Conservation (phyloP, 1,140 invertebrate genomes). For the Microplitis demolitor region DNA sequence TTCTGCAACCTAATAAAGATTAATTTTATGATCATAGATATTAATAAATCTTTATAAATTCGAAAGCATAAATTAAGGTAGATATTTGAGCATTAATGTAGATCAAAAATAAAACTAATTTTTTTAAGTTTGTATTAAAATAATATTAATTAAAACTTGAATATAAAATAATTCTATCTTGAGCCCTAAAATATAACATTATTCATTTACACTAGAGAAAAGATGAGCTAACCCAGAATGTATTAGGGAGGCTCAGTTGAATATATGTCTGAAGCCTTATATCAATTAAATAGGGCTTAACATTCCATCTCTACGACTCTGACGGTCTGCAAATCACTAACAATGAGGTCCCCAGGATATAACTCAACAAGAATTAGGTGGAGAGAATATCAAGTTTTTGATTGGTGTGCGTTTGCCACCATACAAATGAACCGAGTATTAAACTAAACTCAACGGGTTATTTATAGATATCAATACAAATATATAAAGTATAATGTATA, state of each 20-base stretch:
- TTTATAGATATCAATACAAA: neutral
- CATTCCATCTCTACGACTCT: conserved; percentile 26
- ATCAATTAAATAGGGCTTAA: conserved; percentile 37
- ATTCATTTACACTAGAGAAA: neutral
- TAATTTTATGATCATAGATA: no score
- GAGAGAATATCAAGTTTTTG: conserved; percentile 10
- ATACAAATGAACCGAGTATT: no score
- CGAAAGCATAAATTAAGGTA: no score
- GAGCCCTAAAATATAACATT: no score
- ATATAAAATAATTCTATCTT: no score
- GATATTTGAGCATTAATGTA: no score
- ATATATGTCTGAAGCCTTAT: conserved; percentile 16
- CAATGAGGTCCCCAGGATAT: conserved; percentile 25
- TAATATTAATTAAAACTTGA: no score
- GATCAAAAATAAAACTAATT: no score
- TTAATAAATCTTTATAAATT: no score
- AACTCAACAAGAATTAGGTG: conserved; percentile 14
- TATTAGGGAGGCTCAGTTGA: neutral
- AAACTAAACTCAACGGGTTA: conserved; percentile 6
- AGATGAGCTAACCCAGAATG: neutral
- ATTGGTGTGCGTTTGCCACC: neutral
- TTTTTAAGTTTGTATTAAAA: no score
- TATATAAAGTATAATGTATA: no score
- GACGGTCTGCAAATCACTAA: conserved; percentile 28
- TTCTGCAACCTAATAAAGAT: no score